phyloP scores from a whole-genome alignment of 1,140 invertebrate species.

The Drosophila quadrilineata region DNA sequence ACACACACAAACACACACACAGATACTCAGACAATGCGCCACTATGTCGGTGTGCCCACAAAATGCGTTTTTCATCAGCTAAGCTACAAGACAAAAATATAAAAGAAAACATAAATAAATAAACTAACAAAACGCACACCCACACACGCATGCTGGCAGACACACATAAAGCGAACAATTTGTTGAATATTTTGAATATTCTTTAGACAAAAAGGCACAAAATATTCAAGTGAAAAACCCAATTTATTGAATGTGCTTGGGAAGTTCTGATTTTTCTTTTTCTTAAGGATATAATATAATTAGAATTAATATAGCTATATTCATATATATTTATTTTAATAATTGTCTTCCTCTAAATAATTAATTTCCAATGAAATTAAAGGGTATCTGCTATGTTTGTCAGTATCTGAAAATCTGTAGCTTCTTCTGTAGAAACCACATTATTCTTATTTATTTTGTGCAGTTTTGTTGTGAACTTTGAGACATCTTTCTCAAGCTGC shows the following conservation, averaged over 20 bases:
- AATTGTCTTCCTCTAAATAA: too few relatives aligned
- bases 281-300: too few relatives aligned
- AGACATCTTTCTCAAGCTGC: conserved; percentile 7
- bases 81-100: conserved; percentile 10
- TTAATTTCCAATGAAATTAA: too few relatives aligned
- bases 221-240: too few relatives aligned
- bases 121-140: conserved; percentile 17
- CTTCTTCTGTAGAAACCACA: conserved; percentile 5
- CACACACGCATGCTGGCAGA: conserved; percentile 3
- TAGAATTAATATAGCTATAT: too few relatives aligned
- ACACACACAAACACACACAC: background rate
- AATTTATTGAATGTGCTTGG: too few relatives aligned
- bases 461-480: conserved; percentile 9
- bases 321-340: too few relatives aligned
- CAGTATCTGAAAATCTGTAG: background rate
- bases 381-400: conserved; percentile 1
- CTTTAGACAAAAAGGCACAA: conserved; percentile 17
- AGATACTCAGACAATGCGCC: conserved; percentile 15
- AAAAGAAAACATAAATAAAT: conserved; percentile 5
- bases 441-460: conserved; percentile 34
- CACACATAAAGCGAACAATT: background rate
- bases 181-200: conserved; percentile 65
- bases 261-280: too few relatives aligned
- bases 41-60: conserved; percentile 59
- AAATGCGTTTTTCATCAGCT: conserved; percentile 74